Base-by-base conservation (phyloP, 2,888 invertebrate genomes). In the Ariolimax columbianus region DNA sequence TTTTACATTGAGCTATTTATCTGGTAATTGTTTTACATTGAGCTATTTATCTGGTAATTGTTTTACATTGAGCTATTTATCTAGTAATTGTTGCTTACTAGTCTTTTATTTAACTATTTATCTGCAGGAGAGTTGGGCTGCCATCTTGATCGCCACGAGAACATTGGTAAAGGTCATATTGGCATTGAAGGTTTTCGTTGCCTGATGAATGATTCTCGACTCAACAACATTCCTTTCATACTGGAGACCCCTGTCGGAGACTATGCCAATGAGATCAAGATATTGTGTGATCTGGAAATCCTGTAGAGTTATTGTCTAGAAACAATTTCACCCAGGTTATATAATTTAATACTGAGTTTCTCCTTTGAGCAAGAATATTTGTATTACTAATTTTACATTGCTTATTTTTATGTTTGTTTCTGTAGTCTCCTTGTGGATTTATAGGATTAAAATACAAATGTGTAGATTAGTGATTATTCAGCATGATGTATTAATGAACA, bases 81-180 rank as follows among this genome's bases (percentile, higher is more conserved):
- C 47, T 47, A 14, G 14, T 14, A 47, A 14, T 63, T 63, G n/a
- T n/a, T 63, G 26, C n/a, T n/a, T 1, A 26, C 59, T 63, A n/a
- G n/a, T 23, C 2, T 63, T 23, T 55, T 55, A 23, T n/a, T 63
- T 63, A 63, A 4, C 47, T 23, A 33, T 75, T 47, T 75, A 14
- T 75, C 51, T 51, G 23, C 87, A 95, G 95, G 94, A 33, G 90
- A 90, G 51, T 83, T 93, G n/a, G 94, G 94, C 6, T 94, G 94
- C 79, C 93, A 94, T 82, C 86, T 93, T 30, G 95, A 95, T 88
- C 91, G 95, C 0, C 95, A 95, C 89, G 95, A 94, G 87, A 93
- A 94, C 85, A 95, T 95, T 85, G 95, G 95, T 14, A 91, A 92
- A 87, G 95, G 95, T 19, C 89, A 92, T 43, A 94, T 95, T 78